Percentiles rank a stretch among this genome's conserved stretches.
These are phyloP conservation scores for Notocelia uddmanniana DNA, from an alignment of 2,888 invertebrate species.

Conservation along the genomic window DNA sequence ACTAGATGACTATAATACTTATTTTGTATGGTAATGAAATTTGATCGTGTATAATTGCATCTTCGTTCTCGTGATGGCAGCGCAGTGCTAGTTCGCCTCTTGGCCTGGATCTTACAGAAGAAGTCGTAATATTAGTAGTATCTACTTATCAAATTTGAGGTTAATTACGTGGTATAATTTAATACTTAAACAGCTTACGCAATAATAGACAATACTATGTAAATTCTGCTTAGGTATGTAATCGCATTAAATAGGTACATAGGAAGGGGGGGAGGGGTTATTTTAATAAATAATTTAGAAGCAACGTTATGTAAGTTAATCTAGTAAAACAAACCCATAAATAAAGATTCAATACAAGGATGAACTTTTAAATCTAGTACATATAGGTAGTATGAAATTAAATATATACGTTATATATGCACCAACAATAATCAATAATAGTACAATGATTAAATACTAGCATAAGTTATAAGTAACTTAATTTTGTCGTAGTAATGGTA, in stretches of 20 bases:
- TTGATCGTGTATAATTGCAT: constrained; percentile 16
- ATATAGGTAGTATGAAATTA: too few species aligned
- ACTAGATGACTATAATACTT: background rate
- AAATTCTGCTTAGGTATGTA: background rate
- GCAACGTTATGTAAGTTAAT: too few species aligned
- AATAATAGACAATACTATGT: background rate
- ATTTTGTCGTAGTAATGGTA: constrained; percentile 3
- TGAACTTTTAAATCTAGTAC: too few species aligned
- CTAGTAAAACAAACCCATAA: too few species aligned
- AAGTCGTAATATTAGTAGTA: too few species aligned
- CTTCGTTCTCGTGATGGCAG: constrained; percentile 9
- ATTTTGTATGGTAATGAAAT: constrained; percentile 26
- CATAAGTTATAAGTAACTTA: background rate
- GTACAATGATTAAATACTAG: background rate
- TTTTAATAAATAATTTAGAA: too few species aligned
- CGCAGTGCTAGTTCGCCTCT: background rate
- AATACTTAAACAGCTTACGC: background rate
- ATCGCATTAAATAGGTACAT: too few species aligned
- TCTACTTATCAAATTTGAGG: background rate
- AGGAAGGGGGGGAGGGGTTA: too few species aligned
- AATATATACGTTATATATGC: too few species aligned
- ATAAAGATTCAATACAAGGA: too few species aligned
- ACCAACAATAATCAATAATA: background rate
- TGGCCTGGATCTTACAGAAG: constrained; percentile 3
- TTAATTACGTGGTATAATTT: background rate